Evolutionary conservation across 1,140 invertebrate genomes (phyloP), one percentile per base, ranked within the genome.

Genomic region (Caenorhabditis inopinata): DNA sequence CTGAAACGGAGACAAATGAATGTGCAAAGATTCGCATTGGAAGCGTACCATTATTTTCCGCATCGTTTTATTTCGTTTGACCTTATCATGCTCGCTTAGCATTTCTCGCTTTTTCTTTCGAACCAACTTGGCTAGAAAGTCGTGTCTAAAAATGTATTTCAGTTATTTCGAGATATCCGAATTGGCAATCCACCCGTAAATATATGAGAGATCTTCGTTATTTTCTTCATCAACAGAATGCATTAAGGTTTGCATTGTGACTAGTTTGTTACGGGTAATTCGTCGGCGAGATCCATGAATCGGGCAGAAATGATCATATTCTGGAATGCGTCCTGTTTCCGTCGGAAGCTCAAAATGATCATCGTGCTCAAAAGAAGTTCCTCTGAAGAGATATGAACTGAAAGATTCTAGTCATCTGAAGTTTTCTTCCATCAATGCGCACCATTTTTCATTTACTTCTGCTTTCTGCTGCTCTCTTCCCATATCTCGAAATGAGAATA

Each of bases 251-350:
- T 85, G 81, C 83, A 88, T 88, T 48, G 87, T 86, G 5, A 88
- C 58, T 12, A 87, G 51, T 27, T 79, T 82, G 14, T 75, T 76
- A 9, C 80, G 53, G 11, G 42, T 42, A 9, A 86, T 9, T 38
- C 84, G 21, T 42, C 85, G 35, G 14, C 86, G 45, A 35, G 83
- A 85, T 18, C 85, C 85, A 76, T 87, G 85, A 23, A 87, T 76
- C 4, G 86, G 86, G 80, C 86, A 87, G 78, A 84, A 87, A 18
- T 85, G 85, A 81, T 87, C 86, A 76, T 87, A 88, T 47, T 83
- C 83, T 23, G 85, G 78, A 3, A 87, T 48, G 47, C 84, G 47
- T 48, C 85, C 81, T 18, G 49, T 47, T 58, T 81, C 23, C 32
- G 47, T 32, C n/a, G 78, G 47, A 23, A 42, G 25, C 16, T 73